Conservation (phyloP, 1,140 invertebrate genomes). For the Colletes latitarsis region DNA sequence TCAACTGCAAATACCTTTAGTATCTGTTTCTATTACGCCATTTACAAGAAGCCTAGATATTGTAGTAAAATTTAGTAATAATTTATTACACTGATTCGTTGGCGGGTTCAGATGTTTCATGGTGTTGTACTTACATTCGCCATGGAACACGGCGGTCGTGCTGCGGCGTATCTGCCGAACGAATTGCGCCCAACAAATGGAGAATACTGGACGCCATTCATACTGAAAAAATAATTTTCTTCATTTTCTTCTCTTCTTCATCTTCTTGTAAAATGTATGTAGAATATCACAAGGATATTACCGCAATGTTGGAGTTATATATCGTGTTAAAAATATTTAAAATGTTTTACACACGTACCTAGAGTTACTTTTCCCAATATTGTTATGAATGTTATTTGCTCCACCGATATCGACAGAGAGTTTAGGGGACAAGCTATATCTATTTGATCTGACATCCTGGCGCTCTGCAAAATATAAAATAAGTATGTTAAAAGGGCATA, state of each 20-base stretch:
- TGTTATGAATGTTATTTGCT: conserved; percentile 61
- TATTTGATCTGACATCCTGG: conserved; percentile 67
- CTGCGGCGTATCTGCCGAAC: conserved; percentile 83
- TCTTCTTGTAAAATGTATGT: too few species aligned
- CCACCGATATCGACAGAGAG: conserved; percentile 55
- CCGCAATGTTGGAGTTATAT: too few species aligned
- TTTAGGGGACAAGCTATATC: conserved; percentile 69
- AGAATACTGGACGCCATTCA: conserved; percentile 66
- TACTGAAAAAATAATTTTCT: conserved; percentile 57
- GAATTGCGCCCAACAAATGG: conserved; percentile 68
- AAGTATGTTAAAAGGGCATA: background rate
- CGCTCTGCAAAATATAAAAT: conserved; percentile 63
- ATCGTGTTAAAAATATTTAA: too few species aligned
- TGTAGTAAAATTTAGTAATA: background rate
- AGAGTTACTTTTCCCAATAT: conserved; percentile 52
- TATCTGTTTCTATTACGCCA: background rate
- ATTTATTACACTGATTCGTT: background rate
- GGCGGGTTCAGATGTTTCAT: background rate
- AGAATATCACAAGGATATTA: too few species aligned
- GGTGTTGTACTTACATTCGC: conserved; percentile 81
- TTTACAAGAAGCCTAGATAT: background rate
- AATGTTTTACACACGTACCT: conserved; percentile 29
- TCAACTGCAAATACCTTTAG: too few species aligned
- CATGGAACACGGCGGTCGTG: conserved; percentile 85
- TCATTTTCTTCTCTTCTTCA: too few species aligned